Base-by-base conservation (phyloP, 2,888 invertebrate species). In the Alviniconcha strummeri region DNA sequence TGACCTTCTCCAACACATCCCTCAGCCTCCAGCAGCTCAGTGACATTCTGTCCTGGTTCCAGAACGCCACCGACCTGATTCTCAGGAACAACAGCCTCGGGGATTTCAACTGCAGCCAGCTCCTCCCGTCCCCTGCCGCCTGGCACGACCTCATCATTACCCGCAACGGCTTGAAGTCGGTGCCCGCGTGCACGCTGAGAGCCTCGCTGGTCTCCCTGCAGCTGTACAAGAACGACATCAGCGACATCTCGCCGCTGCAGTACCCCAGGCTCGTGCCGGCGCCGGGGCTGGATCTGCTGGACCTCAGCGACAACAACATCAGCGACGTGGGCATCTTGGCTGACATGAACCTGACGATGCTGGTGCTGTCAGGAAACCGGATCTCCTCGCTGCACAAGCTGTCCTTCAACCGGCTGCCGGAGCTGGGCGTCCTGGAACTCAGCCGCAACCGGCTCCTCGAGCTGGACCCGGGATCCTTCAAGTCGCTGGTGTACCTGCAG, bases 401-500 rank as follows among this genome's bases (percentile, higher is more conserved):
- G 60, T 64, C 82, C 5, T 82, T 82, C 19, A 71, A 69, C 56
- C 77, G 77, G 11, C 82, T 82, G 9, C 56, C 76, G 0, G 17
- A 71, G 0, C 60, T 82, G 15, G 13, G 36, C 5, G 7, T 55
- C 6, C 69, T 82, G 4, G 82, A 82, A 52, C 69, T 82, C 56
- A 82, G 82, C 55, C 77, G 69, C n/a, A 82, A 82, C 54, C 71
- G 11, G 11, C 57, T 82, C 5, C 69, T 52, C 67, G 11, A n/a
- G 56, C 77, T 82, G 64, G 77, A 82, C 9, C 77, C 82, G 6
- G 82, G 82, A 0, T 67, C 82, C 4, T 82, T 82, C 71, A 82
- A 77, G 36, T 56, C 67, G 55, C n/a, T 69, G 54, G 56, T 36
- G 0, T 56, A 8, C 11, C 67, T 82, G 15, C 1, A n/a, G 5